These are phyloP conservation scores for Artibeus lituratus DNA, from an alignment of 2,797 vertebrate genomes.

Conservation along the genomic window DNA sequence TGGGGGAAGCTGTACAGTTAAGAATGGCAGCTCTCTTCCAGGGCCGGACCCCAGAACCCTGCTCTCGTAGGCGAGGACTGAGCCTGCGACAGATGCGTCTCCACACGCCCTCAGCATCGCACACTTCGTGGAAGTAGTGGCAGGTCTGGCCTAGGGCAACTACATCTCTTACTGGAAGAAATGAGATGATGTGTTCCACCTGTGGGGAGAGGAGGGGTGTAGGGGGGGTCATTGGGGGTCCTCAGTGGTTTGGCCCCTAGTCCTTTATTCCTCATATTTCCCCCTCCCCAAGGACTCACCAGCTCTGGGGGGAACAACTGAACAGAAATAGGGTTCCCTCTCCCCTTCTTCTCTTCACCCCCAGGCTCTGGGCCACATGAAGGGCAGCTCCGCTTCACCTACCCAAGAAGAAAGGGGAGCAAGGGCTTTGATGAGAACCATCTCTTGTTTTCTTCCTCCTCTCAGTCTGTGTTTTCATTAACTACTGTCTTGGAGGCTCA, in stretches of 20 bases:
- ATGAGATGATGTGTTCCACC: slow-evolving; percentile 80
- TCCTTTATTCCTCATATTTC: neutral
- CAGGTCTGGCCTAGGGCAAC: slow-evolving; percentile 79
- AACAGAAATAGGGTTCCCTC: slow-evolving; percentile 66
- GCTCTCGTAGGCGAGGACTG: slow-evolving; percentile 53
- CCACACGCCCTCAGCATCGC: slow-evolving; percentile 76
- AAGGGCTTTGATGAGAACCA: neutral
- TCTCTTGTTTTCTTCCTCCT: neutral
- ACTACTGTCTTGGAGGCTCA: neutral
- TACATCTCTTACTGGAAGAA: slow-evolving; percentile 77
- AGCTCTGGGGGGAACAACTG: slow-evolving; percentile 80
- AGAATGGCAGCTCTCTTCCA: slow-evolving; percentile 82
- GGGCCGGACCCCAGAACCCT: slow-evolving; percentile 56
- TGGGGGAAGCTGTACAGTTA: slow-evolving; percentile 75
- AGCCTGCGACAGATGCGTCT: slow-evolving; percentile 74
- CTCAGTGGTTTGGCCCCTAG: neutral
- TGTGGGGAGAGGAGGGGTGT: slow-evolving; percentile 27
- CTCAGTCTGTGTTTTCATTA: neutral
- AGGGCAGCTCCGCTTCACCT: slow-evolving; percentile 76
- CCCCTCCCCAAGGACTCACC: slow-evolving; percentile 66
- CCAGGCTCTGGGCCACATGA: slow-evolving; percentile 60
- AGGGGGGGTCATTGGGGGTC: neutral
- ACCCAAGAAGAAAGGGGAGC: neutral
- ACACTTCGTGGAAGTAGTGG: slow-evolving; percentile 76
- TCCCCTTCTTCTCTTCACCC: slow-evolving; percentile 54